Percentiles rank a stretch among this genome's conserved stretches.
These are phyloP conservation scores for Sitodiplosis mosellana DNA, from an alignment of 1,140 invertebrate genomes.

Conservation along the genomic window DNA sequence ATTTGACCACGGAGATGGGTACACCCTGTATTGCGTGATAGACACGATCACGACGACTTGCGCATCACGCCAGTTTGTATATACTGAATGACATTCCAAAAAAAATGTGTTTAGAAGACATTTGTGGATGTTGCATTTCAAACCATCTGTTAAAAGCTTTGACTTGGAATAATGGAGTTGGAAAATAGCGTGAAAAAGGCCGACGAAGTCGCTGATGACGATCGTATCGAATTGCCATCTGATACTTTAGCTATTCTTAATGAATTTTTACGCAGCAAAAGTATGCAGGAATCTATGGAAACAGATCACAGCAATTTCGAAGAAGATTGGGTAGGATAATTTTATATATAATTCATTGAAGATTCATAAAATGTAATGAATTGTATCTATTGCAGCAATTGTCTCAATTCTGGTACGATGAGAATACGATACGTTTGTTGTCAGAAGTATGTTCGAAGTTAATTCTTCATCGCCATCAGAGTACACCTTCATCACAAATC, in stretches of 20 bases:
- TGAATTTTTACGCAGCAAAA: conserved; percentile 56
- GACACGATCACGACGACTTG: too few relatives aligned
- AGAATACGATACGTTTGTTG: conserved; percentile 48
- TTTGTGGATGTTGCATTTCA: too few relatives aligned
- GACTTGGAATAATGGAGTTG: too few relatives aligned
- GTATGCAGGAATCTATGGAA: conserved; percentile 26
- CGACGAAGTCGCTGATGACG: conserved; percentile 32
- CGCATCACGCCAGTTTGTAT: too few relatives aligned
- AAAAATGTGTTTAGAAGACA: too few relatives aligned
- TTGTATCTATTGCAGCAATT: conserved; percentile 55
- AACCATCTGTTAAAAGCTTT: too few relatives aligned
- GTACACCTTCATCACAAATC: conserved; percentile 32
- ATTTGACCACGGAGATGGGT: too few relatives aligned
- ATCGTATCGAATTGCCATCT: conserved; percentile 43
- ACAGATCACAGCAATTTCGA: conserved; percentile 32
- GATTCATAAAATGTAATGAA: conserved; percentile 1
- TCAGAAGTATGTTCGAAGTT: conserved; percentile 39
- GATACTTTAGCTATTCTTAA: conserved; percentile 58
- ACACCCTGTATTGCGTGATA: too few relatives aligned
- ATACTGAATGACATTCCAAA: too few relatives aligned
- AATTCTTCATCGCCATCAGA: conserved; percentile 12
- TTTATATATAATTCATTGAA: conserved; percentile 3
- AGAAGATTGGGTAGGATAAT: conserved; percentile 60
- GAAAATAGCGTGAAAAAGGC: too few relatives aligned
- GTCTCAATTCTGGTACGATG: conserved; percentile 92